Conservation (phyloP, 2,113 vertebrate genomes). For the Lycocorax pyrrhopterus region DNA sequence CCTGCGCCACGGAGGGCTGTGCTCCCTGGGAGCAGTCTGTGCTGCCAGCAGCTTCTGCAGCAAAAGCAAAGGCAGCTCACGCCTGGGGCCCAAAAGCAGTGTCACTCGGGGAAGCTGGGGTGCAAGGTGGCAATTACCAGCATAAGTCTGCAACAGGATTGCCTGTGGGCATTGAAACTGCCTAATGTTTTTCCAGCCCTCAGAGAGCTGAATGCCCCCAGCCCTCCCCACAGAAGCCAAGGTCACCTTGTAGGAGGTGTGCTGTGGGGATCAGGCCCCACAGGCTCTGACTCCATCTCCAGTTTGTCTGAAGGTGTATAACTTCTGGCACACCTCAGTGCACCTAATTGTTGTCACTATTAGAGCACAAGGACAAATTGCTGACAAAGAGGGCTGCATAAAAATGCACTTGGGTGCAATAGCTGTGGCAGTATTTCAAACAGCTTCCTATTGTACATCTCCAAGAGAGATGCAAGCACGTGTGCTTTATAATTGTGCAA, state of each 20-base stretch:
- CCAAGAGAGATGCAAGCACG: constrained; percentile 23
- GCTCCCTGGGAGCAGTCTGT: background rate
- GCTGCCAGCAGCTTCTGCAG: background rate
- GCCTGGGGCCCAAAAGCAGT: background rate
- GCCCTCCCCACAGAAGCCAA: background rate
- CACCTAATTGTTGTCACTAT: constrained; percentile 28
- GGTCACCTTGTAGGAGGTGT: background rate
- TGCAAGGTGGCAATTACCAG: background rate
- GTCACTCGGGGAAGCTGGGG: background rate
- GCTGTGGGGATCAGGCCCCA: background rate
- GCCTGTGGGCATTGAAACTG: background rate
- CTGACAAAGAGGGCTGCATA: constrained; percentile 42
- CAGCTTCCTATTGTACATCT: constrained; percentile 21
- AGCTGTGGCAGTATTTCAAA: constrained; percentile 43
- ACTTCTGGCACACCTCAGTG: constrained; percentile 25
- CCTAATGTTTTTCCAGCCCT: background rate
- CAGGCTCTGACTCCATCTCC: background rate
- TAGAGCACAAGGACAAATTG: constrained; percentile 54
- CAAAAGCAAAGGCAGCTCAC: background rate
- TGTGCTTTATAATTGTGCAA: constrained; percentile 45
- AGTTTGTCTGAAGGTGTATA: background rate
- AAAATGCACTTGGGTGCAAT: constrained; percentile 54
- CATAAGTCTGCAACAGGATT: background rate
- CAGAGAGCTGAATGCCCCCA: background rate
- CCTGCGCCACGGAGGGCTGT: background rate